Conservation (phyloP, 2,113 vertebrate genomes). For the Lepus americanus region DNA sequence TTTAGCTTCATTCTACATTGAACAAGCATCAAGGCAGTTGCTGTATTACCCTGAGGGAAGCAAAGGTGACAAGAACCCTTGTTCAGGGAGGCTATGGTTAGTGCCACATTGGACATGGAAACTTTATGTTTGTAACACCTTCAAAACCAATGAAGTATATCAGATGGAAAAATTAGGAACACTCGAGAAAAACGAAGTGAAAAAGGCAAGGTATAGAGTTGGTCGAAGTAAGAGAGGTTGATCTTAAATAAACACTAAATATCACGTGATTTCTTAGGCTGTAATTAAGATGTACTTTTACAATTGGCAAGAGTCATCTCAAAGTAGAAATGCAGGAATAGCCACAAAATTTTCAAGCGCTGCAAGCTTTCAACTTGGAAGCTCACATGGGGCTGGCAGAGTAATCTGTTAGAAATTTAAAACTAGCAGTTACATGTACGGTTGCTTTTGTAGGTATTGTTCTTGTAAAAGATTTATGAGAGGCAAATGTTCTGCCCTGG, state of each 20-base stretch:
- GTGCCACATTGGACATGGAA: background rate
- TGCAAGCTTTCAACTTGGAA: constrained; percentile 76
- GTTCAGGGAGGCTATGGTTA: background rate
- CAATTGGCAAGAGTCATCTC: constrained; percentile 42
- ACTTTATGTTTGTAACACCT: background rate
- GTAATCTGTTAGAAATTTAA: constrained; percentile 84
- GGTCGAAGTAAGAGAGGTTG: background rate
- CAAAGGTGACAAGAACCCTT: background rate
- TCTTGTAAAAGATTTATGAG: constrained; percentile 73
- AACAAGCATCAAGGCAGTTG: background rate
- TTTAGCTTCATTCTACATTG: background rate
- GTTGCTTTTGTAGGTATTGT: constrained; percentile 71
- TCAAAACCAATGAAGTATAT: background rate
- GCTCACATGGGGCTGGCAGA: constrained; percentile 64
- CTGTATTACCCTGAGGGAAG: background rate
- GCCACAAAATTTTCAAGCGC: constrained; percentile 58
- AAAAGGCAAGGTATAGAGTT: background rate
- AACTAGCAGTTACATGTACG: constrained; percentile 65
- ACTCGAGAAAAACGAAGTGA: background rate
- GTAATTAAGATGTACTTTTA: constrained; percentile 21
- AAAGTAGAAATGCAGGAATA: constrained; percentile 46
- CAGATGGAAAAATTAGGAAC: background rate
- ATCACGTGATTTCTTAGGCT: background rate
- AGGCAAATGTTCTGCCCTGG: constrained; percentile 65
- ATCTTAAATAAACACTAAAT: background rate